These are phyloP conservation scores for Caenorhabditis brenneri DNA, from an alignment of 1,140 invertebrate genomes.

Conservation along the genomic window DNA sequence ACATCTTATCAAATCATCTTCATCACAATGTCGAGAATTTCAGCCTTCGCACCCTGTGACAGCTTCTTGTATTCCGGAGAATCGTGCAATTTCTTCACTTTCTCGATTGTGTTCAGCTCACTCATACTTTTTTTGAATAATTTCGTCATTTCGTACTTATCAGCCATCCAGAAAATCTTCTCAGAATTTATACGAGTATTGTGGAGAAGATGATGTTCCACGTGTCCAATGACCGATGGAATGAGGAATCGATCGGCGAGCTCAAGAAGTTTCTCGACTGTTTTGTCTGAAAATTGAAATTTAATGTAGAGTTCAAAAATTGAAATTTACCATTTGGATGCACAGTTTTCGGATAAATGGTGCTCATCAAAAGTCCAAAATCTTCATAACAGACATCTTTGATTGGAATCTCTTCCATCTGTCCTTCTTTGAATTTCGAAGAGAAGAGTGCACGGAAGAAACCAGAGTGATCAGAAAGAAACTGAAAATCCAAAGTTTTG, in stretches of 20 bases:
- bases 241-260: background rate
- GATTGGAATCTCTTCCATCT: too few relatives aligned
- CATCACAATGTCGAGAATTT: conserved; percentile 66
- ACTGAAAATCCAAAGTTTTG: too few relatives aligned
- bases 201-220: background rate
- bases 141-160: background rate
- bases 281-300: background rate
- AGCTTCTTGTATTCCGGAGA: background rate
- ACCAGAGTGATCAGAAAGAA: background rate
- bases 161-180: background rate
- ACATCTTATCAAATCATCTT: background rate
- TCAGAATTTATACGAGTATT: background rate
- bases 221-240: background rate
- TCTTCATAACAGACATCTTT: background rate
- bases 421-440: too few relatives aligned
- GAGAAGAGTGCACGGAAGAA: background rate
- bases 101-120: background rate
- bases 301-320: too few relatives aligned
- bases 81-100: background rate
- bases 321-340: background rate
- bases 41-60: background rate
- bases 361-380: background rate
- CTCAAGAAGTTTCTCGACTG: too few relatives aligned
- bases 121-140: background rate
- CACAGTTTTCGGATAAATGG: background rate